Base-by-base conservation (phyloP, 2,888 invertebrate genomes). In the Spatulosminthurus flaviceps region DNA sequence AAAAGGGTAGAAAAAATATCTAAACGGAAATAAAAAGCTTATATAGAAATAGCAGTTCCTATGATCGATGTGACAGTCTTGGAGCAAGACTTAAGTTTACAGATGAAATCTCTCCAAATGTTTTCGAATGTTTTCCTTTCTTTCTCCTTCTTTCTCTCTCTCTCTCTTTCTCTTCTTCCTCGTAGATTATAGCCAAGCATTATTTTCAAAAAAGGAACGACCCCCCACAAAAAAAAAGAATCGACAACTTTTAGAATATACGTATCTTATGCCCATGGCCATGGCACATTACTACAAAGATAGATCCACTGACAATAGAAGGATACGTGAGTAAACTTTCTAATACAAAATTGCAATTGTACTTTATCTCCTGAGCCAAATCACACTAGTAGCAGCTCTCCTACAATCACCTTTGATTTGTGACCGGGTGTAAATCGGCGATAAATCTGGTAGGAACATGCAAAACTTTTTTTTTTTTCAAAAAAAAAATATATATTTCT, bases 51-150 rank as follows among this genome's bases (percentile, higher is more conserved):
- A 61, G 74, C 21, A 26, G n/a, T n/a, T 74, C 61, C n/a, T 7
- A 74, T 74, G 74, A 74, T 74, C 43, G 74, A 28, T 61, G 74
- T 51, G 74, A 64, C 64, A 64, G n/a, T 64, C 16, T 64, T 64
- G 64, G 11, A 64, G 26, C 64, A 64, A 64, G 64, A 26, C 64
- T 64, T 60, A 60, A 21, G 60, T 21, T 51, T 51, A 51, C 51
- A 51, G 19, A 51, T 51, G 51, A 51, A 16, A 51, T 51, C 51
- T n/a, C 51, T 51, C n/a, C 9, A 41, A 41, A 41, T 41, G 13
- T 41, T 41, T 41, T 41, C 51, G 16, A 51, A 51, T 24, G 11
- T 43, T 72, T 72, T 42, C 43, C 72, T 72, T 41, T 22, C 41
- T 28, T 11, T 69, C 24, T 69, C 26, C 7, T 69, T 69, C 16